Evolutionary conservation across 2,113 vertebrate species (phyloP), one percentile per base, ranked within the genome.

Genomic region (Callorhinus ursinus): DNA sequence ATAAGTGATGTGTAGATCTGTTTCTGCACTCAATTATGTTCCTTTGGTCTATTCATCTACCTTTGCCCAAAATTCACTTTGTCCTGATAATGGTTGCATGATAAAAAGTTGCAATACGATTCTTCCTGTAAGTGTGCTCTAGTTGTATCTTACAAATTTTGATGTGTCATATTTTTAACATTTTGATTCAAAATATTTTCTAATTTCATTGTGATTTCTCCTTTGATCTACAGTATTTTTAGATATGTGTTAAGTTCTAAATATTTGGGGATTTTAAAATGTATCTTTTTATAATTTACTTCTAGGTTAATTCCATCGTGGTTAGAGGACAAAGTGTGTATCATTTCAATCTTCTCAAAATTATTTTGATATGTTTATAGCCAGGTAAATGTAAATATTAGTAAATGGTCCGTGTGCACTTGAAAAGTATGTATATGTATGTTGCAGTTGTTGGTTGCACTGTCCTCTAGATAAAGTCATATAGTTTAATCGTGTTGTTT

Each of bases 301-400:
- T 82, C 90, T 82, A 76, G 65, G 5, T 74, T 76, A 92, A 82
- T 74, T 82, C 12, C 8, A 49, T 53, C 33, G 22, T 65, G 10
- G n/a, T 46, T 80, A 22, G 76, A 88, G 12, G 63, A 51, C 21
- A 74, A 46, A 28, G 21, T 72, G 19, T 80, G 6, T 31, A 81
- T 65, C 53, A 92, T 92, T 46, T 88, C 67, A 88, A 33, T 76
- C 63, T 88, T 82, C 33, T 91, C 71, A 63, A 81, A 88, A 65
- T 72, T 55, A 82, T 92, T 65, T 65, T 46, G n/a, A 28, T 42
- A 63, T 31, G 5, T 36, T 28, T 71, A 74, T 28, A 57, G 61
- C 39, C 51, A 92, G 42, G n/a, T 19, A 87, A 87, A 92, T 81
- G 36, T 63, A 88, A 87, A 81, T 88, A 26, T 87, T 72, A 80